These are phyloP conservation scores for Drosophila micromelanica DNA, from an alignment of 1,140 invertebrate genomes.

Conservation along the genomic window DNA sequence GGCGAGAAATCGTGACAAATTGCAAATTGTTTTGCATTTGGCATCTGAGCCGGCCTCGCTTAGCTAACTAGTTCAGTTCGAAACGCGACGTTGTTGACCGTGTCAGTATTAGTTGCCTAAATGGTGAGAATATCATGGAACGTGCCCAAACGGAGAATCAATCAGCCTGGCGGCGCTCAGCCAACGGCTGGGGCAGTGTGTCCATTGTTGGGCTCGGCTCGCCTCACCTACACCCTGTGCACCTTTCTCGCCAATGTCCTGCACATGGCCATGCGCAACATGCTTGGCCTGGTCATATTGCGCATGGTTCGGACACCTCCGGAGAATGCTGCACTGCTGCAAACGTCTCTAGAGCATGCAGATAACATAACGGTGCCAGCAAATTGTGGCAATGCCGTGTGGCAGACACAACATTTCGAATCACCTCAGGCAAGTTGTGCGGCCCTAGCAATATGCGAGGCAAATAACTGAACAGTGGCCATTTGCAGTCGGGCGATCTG, in stretches of 20 bases:
- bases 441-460: not conserved
- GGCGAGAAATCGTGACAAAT: conserved; percentile 67
- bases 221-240: conserved; percentile 70
- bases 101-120: not conserved
- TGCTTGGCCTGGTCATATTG: conserved; percentile 68
- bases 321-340: conserved; percentile 21
- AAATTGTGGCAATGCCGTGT: conserved; percentile 11
- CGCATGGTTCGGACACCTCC: conserved; percentile 65
- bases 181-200: not conserved
- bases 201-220: conserved; percentile 57
- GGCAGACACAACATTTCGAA: not conserved
- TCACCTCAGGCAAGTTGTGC: conserved; percentile 30
- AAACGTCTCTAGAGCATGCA: not conserved
- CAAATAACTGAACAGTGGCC: not conserved
- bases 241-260: conserved; percentile 64
- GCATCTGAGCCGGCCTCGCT: conserved; percentile 28
- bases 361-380: conserved; percentile 19
- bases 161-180: not conserved
- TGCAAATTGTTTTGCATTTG: conserved; percentile 55
- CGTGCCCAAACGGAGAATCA: conserved; percentile 35
- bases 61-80: conserved; percentile 19
- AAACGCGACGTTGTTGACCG: conserved; percentile 12
- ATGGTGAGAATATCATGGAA: conserved; percentile 66
- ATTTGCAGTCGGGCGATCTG: conserved; percentile 53
- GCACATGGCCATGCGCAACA: conserved; percentile 67